Conservation (phyloP, 1,140 invertebrate species). For the Lepeophtheirus salmonis region DNA sequence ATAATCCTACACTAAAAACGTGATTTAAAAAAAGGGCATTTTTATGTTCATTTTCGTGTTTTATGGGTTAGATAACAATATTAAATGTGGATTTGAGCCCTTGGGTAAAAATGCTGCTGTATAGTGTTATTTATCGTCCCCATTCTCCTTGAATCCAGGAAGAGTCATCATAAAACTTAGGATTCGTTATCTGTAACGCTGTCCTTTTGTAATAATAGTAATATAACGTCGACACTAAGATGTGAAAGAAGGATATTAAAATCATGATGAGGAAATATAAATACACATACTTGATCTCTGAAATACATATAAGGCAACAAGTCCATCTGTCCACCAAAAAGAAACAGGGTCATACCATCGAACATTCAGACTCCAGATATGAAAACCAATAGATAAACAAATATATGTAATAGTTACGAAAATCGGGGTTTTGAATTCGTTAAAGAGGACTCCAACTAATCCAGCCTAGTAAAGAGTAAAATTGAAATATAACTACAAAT, state of each 20-base stretch:
- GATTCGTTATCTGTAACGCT: slow-evolving; percentile 2
- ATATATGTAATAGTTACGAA: slow-evolving; percentile 3
- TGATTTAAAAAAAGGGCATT: too few relatives aligned
- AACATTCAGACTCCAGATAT: slow-evolving; percentile 1
- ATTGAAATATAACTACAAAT: not conserved
- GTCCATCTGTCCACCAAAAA: slow-evolving; percentile 8
- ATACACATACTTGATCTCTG: slow-evolving; percentile 9
- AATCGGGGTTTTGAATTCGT: slow-evolving; percentile 5
- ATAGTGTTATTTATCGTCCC: not conserved
- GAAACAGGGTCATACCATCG: slow-evolving; percentile 11
- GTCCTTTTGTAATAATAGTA: slow-evolving; percentile 1
- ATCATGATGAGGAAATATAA: too few relatives aligned
- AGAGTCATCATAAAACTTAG: not conserved
- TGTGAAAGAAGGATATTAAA: not conserved
- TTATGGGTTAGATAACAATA: too few relatives aligned
- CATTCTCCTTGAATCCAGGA: not conserved
- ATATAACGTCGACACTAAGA: not conserved
- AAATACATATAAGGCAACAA: slow-evolving; percentile 5
- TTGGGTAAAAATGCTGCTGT: too few relatives aligned
- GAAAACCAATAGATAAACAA: slow-evolving; percentile 5
- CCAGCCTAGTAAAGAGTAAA: not conserved
- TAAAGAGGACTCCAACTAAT: slow-evolving; percentile 4
- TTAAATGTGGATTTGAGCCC: too few relatives aligned
- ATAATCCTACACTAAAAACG: too few relatives aligned
- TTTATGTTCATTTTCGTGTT: too few relatives aligned